A percentile compares a stretch with the other conserved stretches of the same genome.
Evolutionary conservation across 2,888 invertebrate species (phyloP).

Genomic region (Latrodectus hesperus): DNA sequence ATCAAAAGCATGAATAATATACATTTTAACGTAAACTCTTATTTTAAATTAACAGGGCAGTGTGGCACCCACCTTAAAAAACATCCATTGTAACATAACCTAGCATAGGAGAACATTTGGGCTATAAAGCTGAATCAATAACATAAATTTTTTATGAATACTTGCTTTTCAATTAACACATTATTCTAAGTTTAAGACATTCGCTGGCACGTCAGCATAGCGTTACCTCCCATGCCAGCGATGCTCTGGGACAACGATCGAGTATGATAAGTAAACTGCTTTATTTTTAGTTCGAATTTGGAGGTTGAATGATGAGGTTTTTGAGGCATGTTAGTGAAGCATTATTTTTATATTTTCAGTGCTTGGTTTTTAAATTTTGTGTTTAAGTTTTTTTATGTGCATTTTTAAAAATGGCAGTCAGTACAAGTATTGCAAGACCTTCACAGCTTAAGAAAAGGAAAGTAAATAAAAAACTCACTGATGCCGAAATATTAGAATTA

Average conservation of each 20-base stretch:
- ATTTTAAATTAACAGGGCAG: too few species aligned
- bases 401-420: conserved; percentile 2
- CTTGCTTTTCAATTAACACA: too few species aligned
- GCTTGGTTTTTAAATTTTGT: conserved; percentile 1
- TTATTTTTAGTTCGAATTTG: conserved; percentile 21
- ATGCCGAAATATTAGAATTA: conserved; percentile 8
- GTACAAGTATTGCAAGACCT: not conserved
- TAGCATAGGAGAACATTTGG: too few species aligned
- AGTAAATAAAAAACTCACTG: not conserved
- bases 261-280: conserved; percentile 29
- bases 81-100: too few species aligned
- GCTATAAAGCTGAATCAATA: too few species aligned
- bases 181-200: too few species aligned
- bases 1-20: too few species aligned
- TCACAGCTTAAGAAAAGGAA: conserved; percentile 10
- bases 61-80: too few species aligned
- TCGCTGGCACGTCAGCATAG: not conserved
- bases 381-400: not conserved
- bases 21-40: too few species aligned
- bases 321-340: conserved; percentile 5
- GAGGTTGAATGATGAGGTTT: conserved; percentile 6
- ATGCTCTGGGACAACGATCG: conserved; percentile 16
- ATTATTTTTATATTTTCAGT: conserved; percentile 17
- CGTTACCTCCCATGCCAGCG: conserved; percentile 14
- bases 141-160: too few species aligned